phyloP scores from a whole-genome alignment of 2,113 vertebrate species.

The Actenoides hombroni region DNA sequence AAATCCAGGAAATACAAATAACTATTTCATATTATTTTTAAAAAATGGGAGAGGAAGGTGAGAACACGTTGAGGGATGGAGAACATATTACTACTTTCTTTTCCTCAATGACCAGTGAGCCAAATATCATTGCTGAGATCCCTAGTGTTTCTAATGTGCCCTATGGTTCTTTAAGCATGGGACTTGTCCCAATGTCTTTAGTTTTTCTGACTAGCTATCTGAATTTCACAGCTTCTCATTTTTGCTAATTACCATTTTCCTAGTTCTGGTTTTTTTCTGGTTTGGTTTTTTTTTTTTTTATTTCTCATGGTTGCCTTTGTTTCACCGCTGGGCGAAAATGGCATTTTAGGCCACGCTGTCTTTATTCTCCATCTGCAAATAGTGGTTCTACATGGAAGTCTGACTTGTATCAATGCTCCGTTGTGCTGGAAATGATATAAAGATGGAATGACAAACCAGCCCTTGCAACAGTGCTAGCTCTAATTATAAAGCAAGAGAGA shows the following conservation, averaged over 20 bases:
- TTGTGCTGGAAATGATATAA: not conserved
- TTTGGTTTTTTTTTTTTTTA: not conserved
- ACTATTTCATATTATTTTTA: not conserved
- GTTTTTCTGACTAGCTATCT: not conserved
- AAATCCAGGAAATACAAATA: not conserved
- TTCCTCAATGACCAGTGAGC: not conserved
- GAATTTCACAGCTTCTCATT: not conserved
- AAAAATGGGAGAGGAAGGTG: not conserved
- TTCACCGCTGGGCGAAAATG: not conserved
- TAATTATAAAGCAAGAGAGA: constrained; percentile 24
- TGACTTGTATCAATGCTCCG: not conserved
- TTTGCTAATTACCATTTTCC: not conserved
- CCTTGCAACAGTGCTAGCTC: not conserved
- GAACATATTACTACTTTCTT: not conserved
- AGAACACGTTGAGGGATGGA: not conserved
- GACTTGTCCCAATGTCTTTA: not conserved
- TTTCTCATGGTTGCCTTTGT: not conserved
- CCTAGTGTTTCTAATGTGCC: fast-evolving
- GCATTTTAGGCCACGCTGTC: constrained; percentile 1
- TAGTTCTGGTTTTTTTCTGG: not conserved
- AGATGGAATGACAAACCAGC: constrained; percentile 19
- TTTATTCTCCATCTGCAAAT: not conserved
- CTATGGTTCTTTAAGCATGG: not conserved
- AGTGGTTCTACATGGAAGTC: not conserved
- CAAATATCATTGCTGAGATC: not conserved